Evolutionary conservation across 2,113 vertebrate genomes (phyloP).

Genomic region (Gavialis gangeticus): DNA sequence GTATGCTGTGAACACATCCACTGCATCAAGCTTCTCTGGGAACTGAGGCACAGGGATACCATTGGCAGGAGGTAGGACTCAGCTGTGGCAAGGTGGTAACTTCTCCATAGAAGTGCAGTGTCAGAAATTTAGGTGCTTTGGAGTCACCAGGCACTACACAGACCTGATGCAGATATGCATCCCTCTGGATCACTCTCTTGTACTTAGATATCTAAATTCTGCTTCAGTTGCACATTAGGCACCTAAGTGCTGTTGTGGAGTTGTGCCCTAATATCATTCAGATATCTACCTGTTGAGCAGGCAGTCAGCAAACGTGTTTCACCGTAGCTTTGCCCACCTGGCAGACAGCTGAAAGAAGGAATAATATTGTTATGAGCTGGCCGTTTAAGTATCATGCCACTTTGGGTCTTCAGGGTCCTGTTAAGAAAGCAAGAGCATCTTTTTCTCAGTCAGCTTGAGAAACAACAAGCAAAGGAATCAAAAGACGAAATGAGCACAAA

Average conservation of each 20-base stretch:
- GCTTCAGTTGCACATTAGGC: neutral
- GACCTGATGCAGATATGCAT: no score
- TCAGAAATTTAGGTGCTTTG: no score
- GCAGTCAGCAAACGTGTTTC: neutral
- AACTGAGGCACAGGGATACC: no score
- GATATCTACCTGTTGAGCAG: neutral
- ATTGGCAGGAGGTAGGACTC: no score
- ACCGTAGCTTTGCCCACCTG: accelerated
- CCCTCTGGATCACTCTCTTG: neutral
- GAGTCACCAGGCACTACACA: no score
- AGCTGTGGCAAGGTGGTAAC: no score
- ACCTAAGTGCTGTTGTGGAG: neutral
- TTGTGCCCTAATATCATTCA: neutral
- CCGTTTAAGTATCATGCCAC: neutral
- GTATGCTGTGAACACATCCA: no score
- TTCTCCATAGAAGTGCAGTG: no score
- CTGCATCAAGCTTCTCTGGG: no score
- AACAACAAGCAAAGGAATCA: neutral
- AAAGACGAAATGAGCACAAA: neutral
- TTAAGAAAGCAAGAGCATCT: neutral
- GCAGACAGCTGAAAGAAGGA: neutral
- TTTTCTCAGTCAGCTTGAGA: neutral
- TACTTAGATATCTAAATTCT: neutral
- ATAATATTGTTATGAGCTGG: neutral
- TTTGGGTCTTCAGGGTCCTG: neutral